Conservation (phyloP, 2,888 invertebrate species). For the Trichopria drosophilae region DNA sequence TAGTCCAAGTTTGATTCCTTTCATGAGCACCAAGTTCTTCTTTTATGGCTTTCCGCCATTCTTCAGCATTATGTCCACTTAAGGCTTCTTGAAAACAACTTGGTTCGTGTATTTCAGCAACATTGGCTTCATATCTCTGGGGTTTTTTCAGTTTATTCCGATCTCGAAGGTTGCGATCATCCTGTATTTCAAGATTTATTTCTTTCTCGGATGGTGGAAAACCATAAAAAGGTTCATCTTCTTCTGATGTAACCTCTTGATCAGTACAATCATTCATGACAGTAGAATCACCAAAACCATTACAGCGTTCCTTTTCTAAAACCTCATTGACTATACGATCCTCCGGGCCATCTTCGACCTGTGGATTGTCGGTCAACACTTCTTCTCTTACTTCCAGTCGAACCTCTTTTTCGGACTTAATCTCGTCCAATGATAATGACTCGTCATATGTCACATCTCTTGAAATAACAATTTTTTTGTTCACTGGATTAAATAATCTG, state of each 20-base stretch:
- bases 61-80: neutral
- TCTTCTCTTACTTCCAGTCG: too few relatives aligned
- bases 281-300: too few relatives aligned
- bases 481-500: constrained; percentile 16
- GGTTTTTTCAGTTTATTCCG: neutral
- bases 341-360: too few relatives aligned
- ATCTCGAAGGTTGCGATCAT: neutral
- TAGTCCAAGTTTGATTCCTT: constrained; percentile 13
- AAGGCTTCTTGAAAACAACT: constrained; percentile 13
- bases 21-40: constrained; percentile 14
- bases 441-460: constrained; percentile 19
- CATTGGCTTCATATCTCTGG: neutral
- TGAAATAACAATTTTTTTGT: constrained; percentile 15
- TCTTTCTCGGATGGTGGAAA: too few relatives aligned
- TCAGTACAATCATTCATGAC: too few relatives aligned
- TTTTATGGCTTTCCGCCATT: constrained; percentile 13
- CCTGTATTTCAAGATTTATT: neutral
- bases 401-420: too few relatives aligned
- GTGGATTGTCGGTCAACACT: too few relatives aligned
- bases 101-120: neutral
- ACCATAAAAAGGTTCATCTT: too few relatives aligned
- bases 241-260: too few relatives aligned
- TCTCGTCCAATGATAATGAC: neutral
- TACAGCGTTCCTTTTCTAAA: too few relatives aligned
- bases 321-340: too few relatives aligned